Evolutionary conservation across 2,888 invertebrate genomes (phyloP).

Genomic region (Antitype chi): DNA sequence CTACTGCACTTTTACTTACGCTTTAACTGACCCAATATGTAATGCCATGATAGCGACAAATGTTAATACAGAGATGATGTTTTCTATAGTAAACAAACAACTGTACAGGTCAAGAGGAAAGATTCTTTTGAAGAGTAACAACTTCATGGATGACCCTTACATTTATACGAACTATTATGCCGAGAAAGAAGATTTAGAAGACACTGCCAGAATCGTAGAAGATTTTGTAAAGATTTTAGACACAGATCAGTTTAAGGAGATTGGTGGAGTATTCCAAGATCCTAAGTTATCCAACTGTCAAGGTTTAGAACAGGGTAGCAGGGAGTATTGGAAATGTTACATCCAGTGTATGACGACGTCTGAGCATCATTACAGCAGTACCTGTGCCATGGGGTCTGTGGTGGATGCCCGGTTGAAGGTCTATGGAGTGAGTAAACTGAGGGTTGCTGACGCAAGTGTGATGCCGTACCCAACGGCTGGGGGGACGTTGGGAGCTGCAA

Average conservation of each 20-base stretch:
- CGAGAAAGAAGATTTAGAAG: conserved; percentile 56
- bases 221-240: conserved; percentile 47
- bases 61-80: conserved; percentile 67
- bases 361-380: conserved; percentile 51
- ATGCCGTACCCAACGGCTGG: conserved; percentile 88
- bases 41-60: conserved; percentile 62
- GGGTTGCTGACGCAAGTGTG: conserved; percentile 70
- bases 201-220: conserved; percentile 47
- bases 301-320: conserved; percentile 4
- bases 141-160: conserved; percentile 71
- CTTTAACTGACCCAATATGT: conserved; percentile 69
- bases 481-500: conserved; percentile 88
- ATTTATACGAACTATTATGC: conserved; percentile 74
- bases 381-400: conserved; percentile 61
- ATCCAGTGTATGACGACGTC: conserved; percentile 35
- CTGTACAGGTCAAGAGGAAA: conserved; percentile 75
- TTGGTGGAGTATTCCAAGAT: conserved; percentile 46
- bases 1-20: conserved; percentile 48
- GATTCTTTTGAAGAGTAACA: conserved; percentile 69
- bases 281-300: conserved; percentile 38
- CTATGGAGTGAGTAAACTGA: conserved; percentile 53
- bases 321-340: conserved; percentile 59
- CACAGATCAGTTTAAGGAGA: conserved; percentile 46
- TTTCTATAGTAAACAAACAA: conserved; percentile 69
- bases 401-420: conserved; percentile 57